Percentiles rank a stretch among this genome's conserved stretches.
Conservation (phyloP, 2,797 vertebrate genomes). For the Alfaro cultratus region DNA sequence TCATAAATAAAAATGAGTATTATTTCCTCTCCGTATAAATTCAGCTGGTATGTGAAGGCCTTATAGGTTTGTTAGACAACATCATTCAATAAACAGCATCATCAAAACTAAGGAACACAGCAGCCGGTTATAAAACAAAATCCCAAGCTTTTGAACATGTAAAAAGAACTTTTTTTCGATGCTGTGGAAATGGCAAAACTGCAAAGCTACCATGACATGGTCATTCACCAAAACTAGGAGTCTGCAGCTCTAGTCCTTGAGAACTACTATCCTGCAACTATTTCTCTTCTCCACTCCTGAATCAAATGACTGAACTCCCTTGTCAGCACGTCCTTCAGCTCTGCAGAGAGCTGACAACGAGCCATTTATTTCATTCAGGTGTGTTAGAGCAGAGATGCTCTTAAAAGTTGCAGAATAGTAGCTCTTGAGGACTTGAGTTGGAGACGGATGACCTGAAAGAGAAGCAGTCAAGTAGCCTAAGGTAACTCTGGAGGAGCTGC, state of each 20-base stretch:
- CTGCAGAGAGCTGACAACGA: background rate
- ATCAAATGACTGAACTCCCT: background rate
- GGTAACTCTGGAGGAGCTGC: background rate
- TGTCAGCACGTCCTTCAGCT: background rate
- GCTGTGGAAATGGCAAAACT: background rate
- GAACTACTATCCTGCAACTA: background rate
- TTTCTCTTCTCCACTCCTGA: background rate
- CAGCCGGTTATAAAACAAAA: background rate
- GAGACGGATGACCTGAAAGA: background rate
- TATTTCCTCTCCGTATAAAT: slow-evolving; percentile 15
- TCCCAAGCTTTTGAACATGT: background rate
- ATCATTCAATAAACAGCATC: background rate
- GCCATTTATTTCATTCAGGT: background rate
- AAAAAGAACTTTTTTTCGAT: background rate
- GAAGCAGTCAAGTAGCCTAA: background rate
- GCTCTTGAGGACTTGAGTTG: background rate
- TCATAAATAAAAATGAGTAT: slow-evolving; percentile 14
- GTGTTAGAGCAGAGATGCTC: background rate
- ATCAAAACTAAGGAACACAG: background rate
- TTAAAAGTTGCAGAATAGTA: background rate
- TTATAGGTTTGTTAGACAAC: background rate
- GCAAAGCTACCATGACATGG: background rate
- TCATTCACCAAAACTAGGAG: background rate
- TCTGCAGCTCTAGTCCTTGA: background rate
- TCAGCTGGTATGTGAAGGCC: background rate